Evolutionary conservation across 2,113 vertebrate genomes (phyloP).

Genomic region (Hippocampus mohnikei): DNA sequence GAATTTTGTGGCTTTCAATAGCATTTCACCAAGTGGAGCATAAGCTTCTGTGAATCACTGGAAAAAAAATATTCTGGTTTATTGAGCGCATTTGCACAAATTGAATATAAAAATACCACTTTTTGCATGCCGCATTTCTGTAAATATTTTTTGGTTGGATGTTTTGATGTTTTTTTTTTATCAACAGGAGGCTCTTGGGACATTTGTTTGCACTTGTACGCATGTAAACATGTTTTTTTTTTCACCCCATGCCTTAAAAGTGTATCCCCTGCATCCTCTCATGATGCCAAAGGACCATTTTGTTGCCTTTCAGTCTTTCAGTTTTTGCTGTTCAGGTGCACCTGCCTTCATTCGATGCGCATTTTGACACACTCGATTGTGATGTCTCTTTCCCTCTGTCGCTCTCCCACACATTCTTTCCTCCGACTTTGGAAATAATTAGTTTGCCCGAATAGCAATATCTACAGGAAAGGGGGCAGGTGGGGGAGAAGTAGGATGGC

Average conservation of each 20-base stretch:
- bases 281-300: conserved; percentile 6
- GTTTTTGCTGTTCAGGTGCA: conserved; percentile 28
- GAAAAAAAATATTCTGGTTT: background rate
- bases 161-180: background rate
- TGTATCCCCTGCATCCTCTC: conserved; percentile 28
- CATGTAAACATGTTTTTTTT: background rate
- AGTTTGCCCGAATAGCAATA: conserved; percentile 48
- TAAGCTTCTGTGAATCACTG: background rate
- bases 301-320: conserved; percentile 32
- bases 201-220: background rate
- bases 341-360: conserved; percentile 47
- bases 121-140: background rate
- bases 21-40: background rate
- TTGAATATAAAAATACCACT: background rate
- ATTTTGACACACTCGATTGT: conserved; percentile 36
- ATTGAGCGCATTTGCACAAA: background rate
- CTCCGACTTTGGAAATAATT: conserved; percentile 55
- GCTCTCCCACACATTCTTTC: conserved; percentile 42
- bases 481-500: conserved; percentile 32
- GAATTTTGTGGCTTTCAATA: background rate
- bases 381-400: conserved; percentile 41
- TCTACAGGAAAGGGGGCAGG: conserved; percentile 29
- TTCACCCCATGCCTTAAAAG: conserved; percentile 23
- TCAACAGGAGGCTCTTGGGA: background rate
- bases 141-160: no score